Percentiles rank a stretch among this genome's conserved stretches.
Evolutionary conservation across 2,113 vertebrate species (phyloP).

Genomic region (Chamaea fasciata): DNA sequence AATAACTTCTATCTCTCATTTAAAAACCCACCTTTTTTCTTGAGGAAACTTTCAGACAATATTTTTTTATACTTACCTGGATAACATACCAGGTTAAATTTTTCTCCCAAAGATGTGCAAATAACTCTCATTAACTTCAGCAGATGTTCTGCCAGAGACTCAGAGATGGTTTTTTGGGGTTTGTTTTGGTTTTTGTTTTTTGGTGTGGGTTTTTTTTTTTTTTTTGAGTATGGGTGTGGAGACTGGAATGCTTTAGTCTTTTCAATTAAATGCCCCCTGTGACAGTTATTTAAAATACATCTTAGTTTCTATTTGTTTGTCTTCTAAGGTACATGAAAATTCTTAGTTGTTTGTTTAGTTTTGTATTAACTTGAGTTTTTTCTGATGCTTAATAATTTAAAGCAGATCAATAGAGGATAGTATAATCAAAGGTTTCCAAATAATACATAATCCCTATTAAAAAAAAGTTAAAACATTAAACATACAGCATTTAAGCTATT

Average conservation of each 20-base stretch:
- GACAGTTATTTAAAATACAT: neutral
- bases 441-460: neutral
- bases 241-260: neutral
- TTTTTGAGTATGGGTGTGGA: neutral
- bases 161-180: neutral
- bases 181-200: neutral
- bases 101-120: neutral
- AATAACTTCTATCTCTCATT: neutral
- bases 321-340: neutral
- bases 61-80: neutral
- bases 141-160: neutral
- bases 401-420: neutral
- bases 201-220: no score
- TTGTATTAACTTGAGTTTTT: neutral
- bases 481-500: neutral
- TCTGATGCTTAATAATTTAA: neutral
- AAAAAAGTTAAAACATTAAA: neutral
- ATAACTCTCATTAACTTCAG: neutral
- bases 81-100: neutral
- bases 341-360: neutral
- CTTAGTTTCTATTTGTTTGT: neutral
- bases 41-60: neutral
- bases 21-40: neutral
- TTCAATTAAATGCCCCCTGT: neutral
- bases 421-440: neutral